Conservation (phyloP, 2,888 invertebrate genomes). For the Acleris cristana region DNA sequence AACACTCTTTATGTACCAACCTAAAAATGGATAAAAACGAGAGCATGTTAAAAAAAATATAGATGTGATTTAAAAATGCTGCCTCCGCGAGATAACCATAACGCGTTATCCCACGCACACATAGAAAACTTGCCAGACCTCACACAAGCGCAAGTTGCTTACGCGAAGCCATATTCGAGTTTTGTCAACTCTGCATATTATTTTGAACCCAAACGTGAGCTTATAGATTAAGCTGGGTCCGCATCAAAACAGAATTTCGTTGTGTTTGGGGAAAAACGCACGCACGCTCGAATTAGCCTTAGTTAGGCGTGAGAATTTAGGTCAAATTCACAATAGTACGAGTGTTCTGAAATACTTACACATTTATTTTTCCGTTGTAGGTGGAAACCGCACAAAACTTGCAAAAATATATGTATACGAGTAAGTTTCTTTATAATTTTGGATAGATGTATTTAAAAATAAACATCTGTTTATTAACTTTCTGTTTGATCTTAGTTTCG, state of each 20-base stretch:
- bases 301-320: neutral
- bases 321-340: neutral
- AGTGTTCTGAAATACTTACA: neutral
- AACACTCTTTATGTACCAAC: too few relatives aligned
- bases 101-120: conserved; percentile 18
- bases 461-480: too few relatives aligned
- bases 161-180: conserved; percentile 19
- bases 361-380: too few relatives aligned
- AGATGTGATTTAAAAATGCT: conserved; percentile 5
- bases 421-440: too few relatives aligned
- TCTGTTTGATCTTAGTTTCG: too few relatives aligned
- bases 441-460: too few relatives aligned
- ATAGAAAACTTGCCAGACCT: conserved; percentile 9
- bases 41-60: neutral
- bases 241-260: conserved; percentile 15
- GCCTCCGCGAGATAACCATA: conserved; percentile 9
- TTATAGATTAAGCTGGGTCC: conserved; percentile 30
- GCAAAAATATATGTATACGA: too few relatives aligned
- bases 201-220: conserved; percentile 26
- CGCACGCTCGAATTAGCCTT: conserved; percentile 7
- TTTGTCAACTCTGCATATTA: conserved; percentile 32
- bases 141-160: conserved; percentile 18
- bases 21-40: neutral
- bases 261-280: conserved; percentile 10
- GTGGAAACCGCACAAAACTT: too few relatives aligned